Percentiles rank a stretch among this genome's conserved stretches.
Evolutionary conservation across 1,140 invertebrate genomes (phyloP).

Genomic region (Drosophila insularis): DNA sequence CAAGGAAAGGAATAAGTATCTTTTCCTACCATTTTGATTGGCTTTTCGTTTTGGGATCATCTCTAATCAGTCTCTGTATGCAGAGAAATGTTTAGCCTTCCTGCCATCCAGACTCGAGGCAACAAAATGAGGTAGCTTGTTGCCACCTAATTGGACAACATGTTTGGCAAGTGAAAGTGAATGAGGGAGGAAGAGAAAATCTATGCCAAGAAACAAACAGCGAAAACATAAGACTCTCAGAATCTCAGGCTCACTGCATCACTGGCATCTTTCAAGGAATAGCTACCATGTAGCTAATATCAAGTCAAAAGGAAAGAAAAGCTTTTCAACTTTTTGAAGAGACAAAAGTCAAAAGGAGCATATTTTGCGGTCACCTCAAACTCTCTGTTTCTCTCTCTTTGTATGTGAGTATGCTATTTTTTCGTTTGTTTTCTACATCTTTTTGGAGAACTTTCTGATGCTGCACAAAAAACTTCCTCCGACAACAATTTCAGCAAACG

Average conservation of each 20-base stretch:
- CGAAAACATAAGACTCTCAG: slow-evolving; percentile 34
- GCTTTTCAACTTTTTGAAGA: slow-evolving; percentile 17
- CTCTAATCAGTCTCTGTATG: neutral
- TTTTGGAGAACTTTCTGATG: slow-evolving; percentile 54
- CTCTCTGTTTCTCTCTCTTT: slow-evolving; percentile 7
- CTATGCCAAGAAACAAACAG: slow-evolving; percentile 3
- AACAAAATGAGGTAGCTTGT: slow-evolving; percentile 9
- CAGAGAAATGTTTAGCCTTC: neutral
- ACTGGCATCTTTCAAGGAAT: neutral
- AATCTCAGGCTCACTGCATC: no score
- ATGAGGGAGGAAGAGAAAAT: slow-evolving; percentile 1
- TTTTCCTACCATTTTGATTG: neutral
- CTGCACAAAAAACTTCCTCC: slow-evolving; percentile 80
- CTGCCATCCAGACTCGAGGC: neutral
- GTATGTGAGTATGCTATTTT: neutral
- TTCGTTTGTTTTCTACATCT: slow-evolving; percentile 11
- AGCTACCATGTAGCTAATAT: slow-evolving; percentile 18
- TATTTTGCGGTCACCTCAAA: slow-evolving; percentile 17
- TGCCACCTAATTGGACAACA: slow-evolving; percentile 54
- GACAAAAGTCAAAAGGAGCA: slow-evolving; percentile 29
- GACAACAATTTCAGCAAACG: slow-evolving; percentile 80
- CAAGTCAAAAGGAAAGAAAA: slow-evolving; percentile 46
- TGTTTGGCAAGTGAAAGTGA: slow-evolving; percentile 41
- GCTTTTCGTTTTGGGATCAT: neutral
- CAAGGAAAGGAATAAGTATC: no score